phyloP scores from a whole-genome alignment of 2,113 vertebrate genomes.

The Gambusia affinis region DNA sequence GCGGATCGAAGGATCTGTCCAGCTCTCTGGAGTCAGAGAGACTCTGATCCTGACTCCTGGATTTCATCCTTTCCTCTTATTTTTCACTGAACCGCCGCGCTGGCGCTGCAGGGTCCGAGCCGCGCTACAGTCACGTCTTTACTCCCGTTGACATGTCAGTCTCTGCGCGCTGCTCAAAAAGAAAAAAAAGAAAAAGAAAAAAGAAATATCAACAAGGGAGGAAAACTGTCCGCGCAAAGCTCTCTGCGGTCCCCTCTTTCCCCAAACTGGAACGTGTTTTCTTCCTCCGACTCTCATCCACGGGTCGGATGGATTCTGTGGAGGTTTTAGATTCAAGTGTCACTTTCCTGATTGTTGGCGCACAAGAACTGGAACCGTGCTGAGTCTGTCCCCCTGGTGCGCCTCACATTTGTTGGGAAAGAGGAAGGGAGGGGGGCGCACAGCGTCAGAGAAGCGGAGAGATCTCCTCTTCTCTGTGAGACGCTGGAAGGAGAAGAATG shows the following conservation, averaged over 20 bases:
- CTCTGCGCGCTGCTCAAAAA: neutral
- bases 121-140: slow-evolving; percentile 15
- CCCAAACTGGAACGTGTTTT: neutral
- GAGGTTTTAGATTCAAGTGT: neutral
- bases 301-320: neutral
- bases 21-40: slow-evolving; percentile 90
- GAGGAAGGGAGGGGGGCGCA: no score
- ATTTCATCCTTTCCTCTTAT: slow-evolving; percentile 78
- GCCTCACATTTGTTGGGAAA: neutral
- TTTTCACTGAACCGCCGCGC: slow-evolving; percentile 18
- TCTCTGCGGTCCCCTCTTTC: neutral
- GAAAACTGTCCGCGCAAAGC: neutral
- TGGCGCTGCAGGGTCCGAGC: slow-evolving; percentile 15
- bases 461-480: no score
- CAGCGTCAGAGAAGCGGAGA: no score
- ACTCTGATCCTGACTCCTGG: slow-evolving; percentile 87
- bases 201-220: no score
- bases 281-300: neutral
- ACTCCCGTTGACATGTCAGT: neutral
- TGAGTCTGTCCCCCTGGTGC: neutral
- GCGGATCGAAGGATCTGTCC: slow-evolving; percentile 90
- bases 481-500: no score
- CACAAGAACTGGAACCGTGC: neutral
- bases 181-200: no score
- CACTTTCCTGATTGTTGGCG: neutral